Percentiles rank a stretch among this genome's conserved stretches.
Evolutionary conservation across 2,113 vertebrate genomes (phyloP).

Genomic region (Oryzias celebensis): DNA sequence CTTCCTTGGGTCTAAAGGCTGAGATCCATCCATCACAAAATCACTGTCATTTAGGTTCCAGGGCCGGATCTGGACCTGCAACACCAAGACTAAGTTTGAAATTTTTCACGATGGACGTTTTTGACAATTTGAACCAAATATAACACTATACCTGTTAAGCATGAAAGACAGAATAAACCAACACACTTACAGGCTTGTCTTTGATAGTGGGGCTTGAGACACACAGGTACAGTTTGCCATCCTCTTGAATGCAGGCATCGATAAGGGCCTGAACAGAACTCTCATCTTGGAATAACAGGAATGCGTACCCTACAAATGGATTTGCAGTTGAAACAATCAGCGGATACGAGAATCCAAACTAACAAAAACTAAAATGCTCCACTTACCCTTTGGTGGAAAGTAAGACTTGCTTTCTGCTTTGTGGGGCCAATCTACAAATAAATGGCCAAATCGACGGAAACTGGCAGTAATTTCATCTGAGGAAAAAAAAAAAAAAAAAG

Average conservation of each 20-base stretch:
- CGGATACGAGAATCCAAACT: neutral
- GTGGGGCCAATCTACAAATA: constrained; percentile 99
- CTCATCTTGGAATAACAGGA: constrained; percentile 99
- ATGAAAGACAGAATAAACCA: neutral
- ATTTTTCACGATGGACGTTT: neutral
- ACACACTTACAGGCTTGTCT: constrained; percentile 92
- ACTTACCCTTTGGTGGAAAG: constrained; percentile 96
- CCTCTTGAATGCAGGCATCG: constrained; percentile 98
- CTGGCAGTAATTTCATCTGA: constrained; percentile 98
- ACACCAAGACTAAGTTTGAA: neutral
- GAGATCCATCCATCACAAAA: constrained; percentile 99
- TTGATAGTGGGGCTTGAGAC: constrained; percentile 99
- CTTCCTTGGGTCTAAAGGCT: constrained; percentile 96
- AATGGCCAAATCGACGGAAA: constrained; percentile 96
- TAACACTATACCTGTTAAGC: no score
- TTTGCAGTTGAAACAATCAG: constrained; percentile 5
- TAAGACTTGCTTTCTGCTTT: constrained; percentile 99
- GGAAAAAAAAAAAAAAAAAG: constrained; percentile 22
- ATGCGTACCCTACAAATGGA: constrained; percentile 87
- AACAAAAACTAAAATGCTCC: neutral
- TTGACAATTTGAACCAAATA: neutral
- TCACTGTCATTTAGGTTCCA: constrained; percentile 99
- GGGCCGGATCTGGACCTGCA: constrained; percentile 95
- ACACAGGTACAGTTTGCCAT: constrained; percentile 97
- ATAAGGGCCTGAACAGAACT: constrained; percentile 98